phyloP scores from a whole-genome alignment of 2,888 invertebrate species.

The Yponomeuta plumbellus region DNA sequence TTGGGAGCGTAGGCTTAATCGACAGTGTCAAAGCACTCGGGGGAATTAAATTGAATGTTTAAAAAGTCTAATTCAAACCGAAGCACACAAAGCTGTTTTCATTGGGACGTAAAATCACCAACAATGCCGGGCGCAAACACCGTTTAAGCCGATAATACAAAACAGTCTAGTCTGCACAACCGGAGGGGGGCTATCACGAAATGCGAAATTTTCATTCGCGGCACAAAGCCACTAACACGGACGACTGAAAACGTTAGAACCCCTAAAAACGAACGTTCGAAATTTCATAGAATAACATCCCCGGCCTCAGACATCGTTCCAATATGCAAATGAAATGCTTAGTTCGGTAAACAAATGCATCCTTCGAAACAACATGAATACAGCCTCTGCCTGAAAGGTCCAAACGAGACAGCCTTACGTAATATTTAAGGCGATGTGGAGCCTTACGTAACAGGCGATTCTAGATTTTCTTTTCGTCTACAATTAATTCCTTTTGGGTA shows the following conservation, averaged over 20 bases:
- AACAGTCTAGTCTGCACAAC: not conserved
- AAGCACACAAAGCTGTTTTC: not conserved
- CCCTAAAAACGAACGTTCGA: not conserved
- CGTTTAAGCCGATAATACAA: not conserved
- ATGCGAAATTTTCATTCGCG: not conserved
- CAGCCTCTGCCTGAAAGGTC: not conserved
- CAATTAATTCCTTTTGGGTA: not conserved
- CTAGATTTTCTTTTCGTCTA: not conserved
- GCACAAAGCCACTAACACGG: not conserved
- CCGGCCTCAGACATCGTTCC: not conserved
- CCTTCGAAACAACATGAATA: not conserved
- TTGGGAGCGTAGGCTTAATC: not conserved
- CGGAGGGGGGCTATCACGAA: not conserved
- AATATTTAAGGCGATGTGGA: conserved; percentile 45
- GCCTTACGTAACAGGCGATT: conserved; percentile 3
- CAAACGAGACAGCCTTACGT: conserved; percentile 53
- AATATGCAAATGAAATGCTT: conserved; percentile 14
- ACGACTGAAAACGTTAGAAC: not conserved
- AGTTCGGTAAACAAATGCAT: not conserved
- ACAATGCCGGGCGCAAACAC: not conserved
- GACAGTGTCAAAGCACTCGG: not conserved
- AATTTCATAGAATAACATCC: not conserved
- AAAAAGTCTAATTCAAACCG: not conserved
- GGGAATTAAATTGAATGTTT: conserved; percentile 5
- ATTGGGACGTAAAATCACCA: not conserved